A percentile compares a stretch with the other conserved stretches of the same genome.
Conservation (phyloP, 1,140 invertebrate species). For the Megathymus violae region DNA sequence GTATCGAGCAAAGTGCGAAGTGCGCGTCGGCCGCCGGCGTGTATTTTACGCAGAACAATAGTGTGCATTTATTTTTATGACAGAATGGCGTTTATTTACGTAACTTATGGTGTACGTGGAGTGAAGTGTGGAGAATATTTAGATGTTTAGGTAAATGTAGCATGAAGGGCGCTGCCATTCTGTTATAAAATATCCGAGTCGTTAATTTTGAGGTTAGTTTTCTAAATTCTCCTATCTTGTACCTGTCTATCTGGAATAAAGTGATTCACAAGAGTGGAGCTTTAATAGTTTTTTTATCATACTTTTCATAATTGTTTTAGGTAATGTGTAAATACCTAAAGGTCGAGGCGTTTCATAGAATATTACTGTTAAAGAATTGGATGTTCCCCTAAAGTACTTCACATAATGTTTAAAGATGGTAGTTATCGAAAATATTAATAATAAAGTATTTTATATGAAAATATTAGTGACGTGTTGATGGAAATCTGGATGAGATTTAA, state of each 20-base stretch:
- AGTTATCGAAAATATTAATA: conserved; percentile 39
- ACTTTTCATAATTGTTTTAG: conserved; percentile 55
- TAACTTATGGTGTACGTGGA: conserved; percentile 39
- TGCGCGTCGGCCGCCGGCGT: conserved; percentile 9
- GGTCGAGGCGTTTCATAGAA: conserved; percentile 60
- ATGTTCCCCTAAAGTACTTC: conserved; percentile 50
- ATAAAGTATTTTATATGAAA: conserved; percentile 42
- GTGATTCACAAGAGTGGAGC: conserved; percentile 68
- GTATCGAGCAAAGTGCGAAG: conserved; percentile 18
- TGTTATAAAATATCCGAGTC: conserved; percentile 54
- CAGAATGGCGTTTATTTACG: conserved; percentile 54
- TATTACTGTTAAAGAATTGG: conserved; percentile 53
- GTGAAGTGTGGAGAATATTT: conserved; percentile 47
- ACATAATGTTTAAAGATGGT: conserved; percentile 42
- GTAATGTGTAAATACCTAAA: conserved; percentile 71
- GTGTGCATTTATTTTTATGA: conserved; percentile 73
- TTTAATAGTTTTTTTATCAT: conserved; percentile 56
- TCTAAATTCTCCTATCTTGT: conserved; percentile 64
- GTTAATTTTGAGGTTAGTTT: conserved; percentile 60
- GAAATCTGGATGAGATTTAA: conserved; percentile 34
- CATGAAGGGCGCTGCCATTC: conserved; percentile 50
- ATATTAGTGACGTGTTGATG: conserved; percentile 44
- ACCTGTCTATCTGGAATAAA: conserved; percentile 65
- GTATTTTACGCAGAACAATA: conserved; percentile 41
- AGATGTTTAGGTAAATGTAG: conserved; percentile 43